phyloP scores from a whole-genome alignment of 2,888 invertebrate species.

The Morpho helenor region DNA sequence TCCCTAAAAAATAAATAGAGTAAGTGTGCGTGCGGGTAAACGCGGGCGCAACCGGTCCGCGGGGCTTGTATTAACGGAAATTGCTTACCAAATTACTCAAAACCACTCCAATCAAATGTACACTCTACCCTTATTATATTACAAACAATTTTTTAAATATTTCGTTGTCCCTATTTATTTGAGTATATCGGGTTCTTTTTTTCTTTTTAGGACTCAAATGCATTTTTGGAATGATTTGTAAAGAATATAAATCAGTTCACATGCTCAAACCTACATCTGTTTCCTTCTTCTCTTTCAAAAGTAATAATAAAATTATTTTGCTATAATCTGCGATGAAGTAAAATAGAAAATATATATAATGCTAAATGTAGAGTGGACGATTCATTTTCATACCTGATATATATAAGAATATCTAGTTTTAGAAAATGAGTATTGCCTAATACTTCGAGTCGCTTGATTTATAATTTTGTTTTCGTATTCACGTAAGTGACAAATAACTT shows the following conservation, averaged over 20 bases:
- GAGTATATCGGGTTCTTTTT: slow-evolving; percentile 38
- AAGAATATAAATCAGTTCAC: slow-evolving; percentile 12
- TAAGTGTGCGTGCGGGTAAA: slow-evolving; percentile 59
- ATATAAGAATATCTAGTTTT: too few species aligned
- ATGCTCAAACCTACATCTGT: slow-evolving; percentile 8
- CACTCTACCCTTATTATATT: slow-evolving; percentile 27
- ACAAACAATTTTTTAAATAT: slow-evolving; percentile 12
- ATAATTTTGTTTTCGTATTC: background rate
- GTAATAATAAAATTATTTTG: too few species aligned
- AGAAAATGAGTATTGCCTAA: too few species aligned
- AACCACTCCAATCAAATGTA: slow-evolving; percentile 29
- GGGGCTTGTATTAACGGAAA: slow-evolving; percentile 53
- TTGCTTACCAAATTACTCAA: slow-evolving; percentile 55
- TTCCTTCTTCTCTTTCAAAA: background rate
- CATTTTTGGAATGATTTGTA: slow-evolving; percentile 37
- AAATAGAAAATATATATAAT: too few species aligned
- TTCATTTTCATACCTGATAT: too few species aligned
- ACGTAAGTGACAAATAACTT: slow-evolving; percentile 9
- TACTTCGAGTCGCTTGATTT: too few species aligned
- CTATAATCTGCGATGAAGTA: too few species aligned
- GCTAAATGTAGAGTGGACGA: too few species aligned
- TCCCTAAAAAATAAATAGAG: slow-evolving; percentile 22
- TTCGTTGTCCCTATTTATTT: slow-evolving; percentile 28
- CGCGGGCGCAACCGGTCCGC: slow-evolving; percentile 48
- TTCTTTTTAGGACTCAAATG: slow-evolving; percentile 44